phyloP scores from a whole-genome alignment of 2,888 invertebrate genomes.

The Erannis defoliaria region DNA sequence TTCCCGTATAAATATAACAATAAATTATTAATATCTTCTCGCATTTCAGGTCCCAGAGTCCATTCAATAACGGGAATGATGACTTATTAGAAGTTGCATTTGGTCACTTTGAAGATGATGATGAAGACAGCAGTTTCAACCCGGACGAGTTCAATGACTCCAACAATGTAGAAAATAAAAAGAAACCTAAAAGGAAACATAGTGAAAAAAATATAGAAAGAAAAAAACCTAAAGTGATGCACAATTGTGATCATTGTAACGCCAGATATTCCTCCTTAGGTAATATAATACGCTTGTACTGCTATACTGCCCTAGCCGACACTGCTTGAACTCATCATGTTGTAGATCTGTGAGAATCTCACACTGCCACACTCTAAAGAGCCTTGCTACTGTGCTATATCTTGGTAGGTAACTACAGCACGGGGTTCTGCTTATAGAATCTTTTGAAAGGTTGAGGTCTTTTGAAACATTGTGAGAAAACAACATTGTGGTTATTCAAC shows the following conservation, averaged over 20 bases:
- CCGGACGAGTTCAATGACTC: constrained; percentile 40
- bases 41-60: constrained; percentile 63
- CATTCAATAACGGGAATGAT: constrained; percentile 60
- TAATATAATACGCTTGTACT: constrained; percentile 50
- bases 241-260: constrained; percentile 76
- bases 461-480: no score
- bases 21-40: not conserved
- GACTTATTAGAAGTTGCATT: constrained; percentile 56
- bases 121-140: constrained; percentile 54
- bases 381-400: no score
- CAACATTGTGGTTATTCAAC: no score
- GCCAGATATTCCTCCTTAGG: constrained; percentile 73
- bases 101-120: constrained; percentile 61
- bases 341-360: no score
- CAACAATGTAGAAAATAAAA: constrained; percentile 41
- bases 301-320: no score
- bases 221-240: constrained; percentile 61
- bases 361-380: no score
- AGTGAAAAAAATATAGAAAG: constrained; percentile 50
- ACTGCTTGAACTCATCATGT: no score
- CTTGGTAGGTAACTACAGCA: no score
- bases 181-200: constrained; percentile 51
- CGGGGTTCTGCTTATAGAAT: no score
- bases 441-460: no score
- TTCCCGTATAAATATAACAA: no score